These are phyloP conservation scores for Lasaia peninsularis DNA, from an alignment of 1,140 invertebrate species.

Conservation along the genomic window DNA sequence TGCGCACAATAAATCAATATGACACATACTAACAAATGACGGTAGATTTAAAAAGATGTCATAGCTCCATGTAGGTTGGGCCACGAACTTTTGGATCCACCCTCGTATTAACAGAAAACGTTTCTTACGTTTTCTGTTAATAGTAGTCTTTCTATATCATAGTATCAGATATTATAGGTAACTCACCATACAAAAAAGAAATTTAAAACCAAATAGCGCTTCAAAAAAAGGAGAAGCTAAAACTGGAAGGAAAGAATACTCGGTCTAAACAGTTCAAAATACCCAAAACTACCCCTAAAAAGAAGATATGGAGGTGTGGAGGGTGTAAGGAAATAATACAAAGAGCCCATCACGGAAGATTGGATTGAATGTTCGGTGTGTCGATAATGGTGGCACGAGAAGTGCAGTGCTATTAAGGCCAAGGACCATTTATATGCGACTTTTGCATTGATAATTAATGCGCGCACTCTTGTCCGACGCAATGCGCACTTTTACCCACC, in stretches of 20 bases:
- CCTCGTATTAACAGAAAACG: no score
- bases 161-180: not conserved
- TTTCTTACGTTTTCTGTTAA: no score
- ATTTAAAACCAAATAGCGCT: slow-evolving; percentile 10
- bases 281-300: slow-evolving; percentile 2
- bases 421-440: not conserved
- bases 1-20: no score
- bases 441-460: not conserved
- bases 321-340: slow-evolving; percentile 7
- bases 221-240: not conserved
- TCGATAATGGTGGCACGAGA: slow-evolving; percentile 3
- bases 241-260: not conserved
- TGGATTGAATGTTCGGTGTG: slow-evolving; percentile 12
- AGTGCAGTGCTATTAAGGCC: slow-evolving; percentile 6
- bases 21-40: no score
- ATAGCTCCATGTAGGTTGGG: no score
- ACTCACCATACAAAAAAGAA: slow-evolving; percentile 11
- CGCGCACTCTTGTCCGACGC: no score
- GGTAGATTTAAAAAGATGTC: no score
- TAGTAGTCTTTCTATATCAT: no score
- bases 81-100: no score
- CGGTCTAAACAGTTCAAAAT: not conserved
- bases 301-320: not conserved
- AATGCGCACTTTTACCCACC: no score
- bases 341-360: no score